Percentiles rank a stretch among this genome's conserved stretches.
Conservation (phyloP, 2,113 vertebrate genomes). For the Forbesichthys agassizii region DNA sequence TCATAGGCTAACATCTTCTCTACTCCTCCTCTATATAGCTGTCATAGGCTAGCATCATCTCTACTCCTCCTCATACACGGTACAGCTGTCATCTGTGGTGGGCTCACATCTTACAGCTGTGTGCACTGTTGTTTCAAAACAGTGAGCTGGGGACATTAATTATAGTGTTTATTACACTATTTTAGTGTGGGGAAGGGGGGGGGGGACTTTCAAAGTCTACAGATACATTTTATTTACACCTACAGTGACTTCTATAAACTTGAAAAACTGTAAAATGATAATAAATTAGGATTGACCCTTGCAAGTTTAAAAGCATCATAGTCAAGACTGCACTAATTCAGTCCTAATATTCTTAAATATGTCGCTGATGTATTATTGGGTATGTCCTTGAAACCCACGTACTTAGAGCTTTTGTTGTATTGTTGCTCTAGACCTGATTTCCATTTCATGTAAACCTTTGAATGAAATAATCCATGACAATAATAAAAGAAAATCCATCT, state of each 20-base stretch:
- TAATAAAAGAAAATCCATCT: slow-evolving; percentile 37
- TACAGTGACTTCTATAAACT: slow-evolving; percentile 11
- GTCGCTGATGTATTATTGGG: slow-evolving; percentile 53
- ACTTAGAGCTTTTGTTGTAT: slow-evolving; percentile 43
- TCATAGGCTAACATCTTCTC: too few relatives aligned
- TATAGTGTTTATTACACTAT: too few relatives aligned
- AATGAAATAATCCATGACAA: slow-evolving; percentile 5
- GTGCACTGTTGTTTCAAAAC: neutral
- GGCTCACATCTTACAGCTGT: too few relatives aligned
- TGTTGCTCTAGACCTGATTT: slow-evolving; percentile 58
- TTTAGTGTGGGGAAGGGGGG: too few relatives aligned
- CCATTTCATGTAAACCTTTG: slow-evolving; percentile 58
- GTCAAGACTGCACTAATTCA: slow-evolving; percentile 42
- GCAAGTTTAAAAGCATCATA: slow-evolving; percentile 33
- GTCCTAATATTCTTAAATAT: slow-evolving; percentile 41
- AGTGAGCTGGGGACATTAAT: neutral
- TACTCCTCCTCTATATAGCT: too few relatives aligned
- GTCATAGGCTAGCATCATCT: too few relatives aligned
- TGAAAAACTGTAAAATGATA: neutral
- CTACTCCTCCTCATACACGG: too few relatives aligned
- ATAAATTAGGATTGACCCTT: slow-evolving; percentile 20
- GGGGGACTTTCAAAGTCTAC: neutral
- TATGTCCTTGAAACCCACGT: slow-evolving; percentile 69
- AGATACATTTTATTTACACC: neutral
- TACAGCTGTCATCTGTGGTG: too few relatives aligned